A percentile compares a stretch with the other conserved stretches of the same genome.
phyloP scores from a whole-genome alignment of 2,797 vertebrate genomes.

The Neoniphon sammara region DNA sequence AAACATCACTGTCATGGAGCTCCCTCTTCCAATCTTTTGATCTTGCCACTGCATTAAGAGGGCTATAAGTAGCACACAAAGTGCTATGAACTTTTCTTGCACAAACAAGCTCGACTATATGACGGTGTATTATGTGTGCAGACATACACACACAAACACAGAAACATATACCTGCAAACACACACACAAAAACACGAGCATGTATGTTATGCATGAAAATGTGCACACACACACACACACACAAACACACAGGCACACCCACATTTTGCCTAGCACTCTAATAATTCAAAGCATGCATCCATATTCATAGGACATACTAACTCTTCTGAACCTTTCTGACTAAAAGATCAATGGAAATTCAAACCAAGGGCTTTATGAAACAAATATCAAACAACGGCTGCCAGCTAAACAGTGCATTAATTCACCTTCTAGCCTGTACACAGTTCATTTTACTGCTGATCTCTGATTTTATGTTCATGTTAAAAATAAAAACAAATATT shows the following conservation, averaged over 20 bases:
- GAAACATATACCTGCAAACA: constrained; percentile 3
- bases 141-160: constrained; percentile 44
- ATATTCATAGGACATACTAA: constrained; percentile 71
- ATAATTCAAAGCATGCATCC: constrained; percentile 73
- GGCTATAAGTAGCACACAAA: constrained; percentile 68
- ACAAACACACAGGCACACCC: background rate
- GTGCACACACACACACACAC: background rate
- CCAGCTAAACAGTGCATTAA: constrained; percentile 35
- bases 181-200: background rate
- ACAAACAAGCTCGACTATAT: constrained; percentile 65
- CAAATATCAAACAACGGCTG: constrained; percentile 67
- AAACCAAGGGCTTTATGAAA: constrained; percentile 66
- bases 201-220: too few relatives aligned
- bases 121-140: constrained; percentile 59
- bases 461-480: constrained; percentile 26
- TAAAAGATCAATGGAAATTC: constrained; percentile 72
- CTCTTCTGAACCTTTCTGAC: constrained; percentile 68
- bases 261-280: constrained; percentile 40
- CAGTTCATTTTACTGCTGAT: constrained; percentile 18
- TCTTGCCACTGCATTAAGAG: constrained; percentile 58
- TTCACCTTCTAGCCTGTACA: constrained; percentile 24
- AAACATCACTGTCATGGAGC: constrained; percentile 47
- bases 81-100: constrained; percentile 70
- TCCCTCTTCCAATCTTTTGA: constrained; percentile 59
- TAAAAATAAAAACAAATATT: background rate